Base-by-base conservation (phyloP, 1,140 invertebrate genomes). In the Aphaenogaster ashmeadi region DNA sequence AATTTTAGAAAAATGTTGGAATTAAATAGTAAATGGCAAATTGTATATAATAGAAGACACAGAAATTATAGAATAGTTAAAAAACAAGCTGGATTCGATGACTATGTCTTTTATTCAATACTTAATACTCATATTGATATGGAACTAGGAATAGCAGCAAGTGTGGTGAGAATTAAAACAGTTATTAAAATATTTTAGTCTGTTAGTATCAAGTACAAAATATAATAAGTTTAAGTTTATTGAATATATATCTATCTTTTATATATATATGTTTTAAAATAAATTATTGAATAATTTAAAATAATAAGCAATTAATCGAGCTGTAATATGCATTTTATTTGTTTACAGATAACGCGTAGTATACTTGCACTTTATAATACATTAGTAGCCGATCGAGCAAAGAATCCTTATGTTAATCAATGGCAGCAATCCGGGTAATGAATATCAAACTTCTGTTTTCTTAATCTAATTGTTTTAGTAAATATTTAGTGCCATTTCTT, bases 41-140 rank as follows among this genome's bases (percentile, higher is more conserved):
- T 13, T 41, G 18, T 21, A 21, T 81, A 67, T 33, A n/a, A n/a
- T 33, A 56, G 4, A 47, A 86, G 33, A 62, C 6, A 4, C 2
- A 67, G 33, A 66, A 60, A 77, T 33, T 56, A 21, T 56, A 8
- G 13, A 21, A 0, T 64, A n/a, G 0, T 21, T 15, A 50, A 3
- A 21, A 54, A 41, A n/a, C 3, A 9, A 21, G 0, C 2, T 54
- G 50, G 8, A 21, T 33, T 71, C 5, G 27, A 56, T n/a, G 67
- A 90, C 67, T 94, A 91, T 64, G 36, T 89, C 3, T 92, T 94
- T 83, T 94, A 93, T 79, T 91, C 88, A 7, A 87, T 94, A 64
- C 75, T 94, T 21, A 94, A 94, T 85, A 91, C 88, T 27, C 84
- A 86, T 1, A 54, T 87, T 58, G 27, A 38, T 38, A 88, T 88